Base-by-base conservation (phyloP, 2,888 invertebrate genomes). In the Lasioglossum oenotherae region DNA sequence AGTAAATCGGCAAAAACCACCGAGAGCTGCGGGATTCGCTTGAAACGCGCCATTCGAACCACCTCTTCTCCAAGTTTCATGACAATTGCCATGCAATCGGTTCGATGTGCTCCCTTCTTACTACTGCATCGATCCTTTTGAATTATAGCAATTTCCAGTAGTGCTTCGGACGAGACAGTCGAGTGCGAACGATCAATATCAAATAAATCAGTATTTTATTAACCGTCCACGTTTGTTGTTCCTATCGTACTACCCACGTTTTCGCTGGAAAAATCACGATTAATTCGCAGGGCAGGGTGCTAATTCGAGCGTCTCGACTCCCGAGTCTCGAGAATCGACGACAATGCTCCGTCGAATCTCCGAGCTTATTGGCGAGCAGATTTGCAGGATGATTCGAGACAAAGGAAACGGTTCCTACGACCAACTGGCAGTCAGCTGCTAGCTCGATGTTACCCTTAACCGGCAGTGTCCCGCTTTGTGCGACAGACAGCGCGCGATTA, bases 401-500 rank as follows among this genome's bases (percentile, higher is more conserved):
- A 71, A 81, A 46, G 71, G 35, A 10, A 35, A 4, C n/a, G 12
- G n/a, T 57, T 57, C n/a, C 2, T 10, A 31, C 72, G 60, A 72
- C 53, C 53, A 64, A 69, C 35, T 78, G 71, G 60, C 78, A 74
- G 64, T 38, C 44, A 64, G 79, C 60, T 27, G 79, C 14, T 46
- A 23, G 64, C 27, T 23, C 69, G 69, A 19, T 38, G 69, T 38
- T 69, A 23, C 69, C 38, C n/a, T 16, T 2, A 57, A 57, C 57
- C n/a, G n/a, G 12, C 57, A n/a, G 19, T 16, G 57, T 72, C 64
- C 41, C 35, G 44, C 57, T 44, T 76, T 57, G 44, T 69, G 46
- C 44, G 41, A 64, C 41, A 41, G 74, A 80, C 44, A 49, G 74
- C 19, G 57, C 49, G 31, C 78, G 69, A 82, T 73, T 78, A 86